Evolutionary conservation across 2,888 invertebrate genomes (phyloP).

Genomic region (Chironomus tentans): DNA sequence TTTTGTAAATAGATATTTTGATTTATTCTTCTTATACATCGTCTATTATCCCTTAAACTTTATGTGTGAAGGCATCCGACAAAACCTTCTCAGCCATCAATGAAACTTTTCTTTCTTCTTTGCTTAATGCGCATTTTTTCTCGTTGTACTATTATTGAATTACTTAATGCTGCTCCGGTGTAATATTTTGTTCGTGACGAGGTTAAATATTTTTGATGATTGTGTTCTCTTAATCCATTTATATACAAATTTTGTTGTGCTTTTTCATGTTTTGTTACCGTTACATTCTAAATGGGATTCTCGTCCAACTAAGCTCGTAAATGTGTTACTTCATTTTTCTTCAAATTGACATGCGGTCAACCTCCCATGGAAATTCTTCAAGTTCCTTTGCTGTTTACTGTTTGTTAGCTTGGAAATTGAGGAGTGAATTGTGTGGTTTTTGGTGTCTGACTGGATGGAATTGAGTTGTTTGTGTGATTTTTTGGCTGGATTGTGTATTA

Average conservation of each 20-base stretch:
- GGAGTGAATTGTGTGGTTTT: too few species aligned
- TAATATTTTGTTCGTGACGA: background rate
- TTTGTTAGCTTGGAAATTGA: too few species aligned
- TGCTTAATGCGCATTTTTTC: background rate
- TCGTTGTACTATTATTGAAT: background rate
- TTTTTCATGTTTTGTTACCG: constrained; percentile 7
- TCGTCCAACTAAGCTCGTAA: too few species aligned
- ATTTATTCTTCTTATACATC: background rate
- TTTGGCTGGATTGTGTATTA: too few species aligned
- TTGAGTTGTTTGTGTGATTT: too few species aligned
- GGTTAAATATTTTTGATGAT: background rate
- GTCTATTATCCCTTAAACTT: background rate
- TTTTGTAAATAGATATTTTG: background rate
- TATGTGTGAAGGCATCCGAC: background rate
- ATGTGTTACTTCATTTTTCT: too few species aligned
- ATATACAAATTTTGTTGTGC: background rate
- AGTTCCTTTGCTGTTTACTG: too few species aligned
- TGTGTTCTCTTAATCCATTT: background rate
- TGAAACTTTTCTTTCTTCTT: background rate
- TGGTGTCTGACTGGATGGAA: too few species aligned
- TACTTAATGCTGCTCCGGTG: background rate
- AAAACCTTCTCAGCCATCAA: background rate
- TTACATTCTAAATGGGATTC: background rate
- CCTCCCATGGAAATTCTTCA: too few species aligned
- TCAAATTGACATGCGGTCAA: background rate